Conservation (phyloP, 2,888 invertebrate species). For the Leucozona laternaria region DNA sequence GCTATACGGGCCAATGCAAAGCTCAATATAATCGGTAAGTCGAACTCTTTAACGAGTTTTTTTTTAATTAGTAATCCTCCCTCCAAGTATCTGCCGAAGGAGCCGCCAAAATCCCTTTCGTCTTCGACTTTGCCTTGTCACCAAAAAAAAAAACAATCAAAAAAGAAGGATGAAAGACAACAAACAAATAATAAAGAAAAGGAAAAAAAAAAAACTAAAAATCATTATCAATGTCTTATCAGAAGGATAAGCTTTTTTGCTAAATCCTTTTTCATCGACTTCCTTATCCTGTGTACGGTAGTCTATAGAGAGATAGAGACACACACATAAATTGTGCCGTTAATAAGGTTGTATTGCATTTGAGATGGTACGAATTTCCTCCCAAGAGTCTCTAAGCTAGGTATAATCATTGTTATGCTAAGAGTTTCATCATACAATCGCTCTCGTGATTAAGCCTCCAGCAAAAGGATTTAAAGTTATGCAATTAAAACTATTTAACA, state of each 20-base stretch:
- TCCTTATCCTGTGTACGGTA: constrained; percentile 24
- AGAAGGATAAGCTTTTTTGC: constrained; percentile 44
- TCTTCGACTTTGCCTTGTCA: neutral
- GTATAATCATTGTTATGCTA: constrained; percentile 62
- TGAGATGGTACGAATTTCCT: constrained; percentile 30
- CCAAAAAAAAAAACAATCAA: constrained; percentile 8
- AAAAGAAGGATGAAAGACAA: constrained; percentile 17
- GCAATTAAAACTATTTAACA: constrained; percentile 72
- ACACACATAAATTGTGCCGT: neutral
- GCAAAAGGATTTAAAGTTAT: constrained; percentile 72
- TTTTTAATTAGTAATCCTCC: constrained; percentile 32
- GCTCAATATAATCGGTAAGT: constrained; percentile 96
- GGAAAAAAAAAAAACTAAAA: neutral
- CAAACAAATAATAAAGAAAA: neutral
- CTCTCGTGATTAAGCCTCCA: constrained; percentile 67
- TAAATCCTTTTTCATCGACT: constrained; percentile 37
- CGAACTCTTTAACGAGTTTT: constrained; percentile 49
- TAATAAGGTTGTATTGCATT: constrained; percentile 56
- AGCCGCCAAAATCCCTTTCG: constrained; percentile 20
- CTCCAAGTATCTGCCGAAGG: neutral
- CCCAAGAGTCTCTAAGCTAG: constrained; percentile 40
- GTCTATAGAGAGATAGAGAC: neutral
- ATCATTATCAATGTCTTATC: constrained; percentile 46
- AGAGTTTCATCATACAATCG: constrained; percentile 64
- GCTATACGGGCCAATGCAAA: constrained; percentile 94